phyloP scores from a whole-genome alignment of 1,140 invertebrate species.

The Lepidotrigona ventralis region DNA sequence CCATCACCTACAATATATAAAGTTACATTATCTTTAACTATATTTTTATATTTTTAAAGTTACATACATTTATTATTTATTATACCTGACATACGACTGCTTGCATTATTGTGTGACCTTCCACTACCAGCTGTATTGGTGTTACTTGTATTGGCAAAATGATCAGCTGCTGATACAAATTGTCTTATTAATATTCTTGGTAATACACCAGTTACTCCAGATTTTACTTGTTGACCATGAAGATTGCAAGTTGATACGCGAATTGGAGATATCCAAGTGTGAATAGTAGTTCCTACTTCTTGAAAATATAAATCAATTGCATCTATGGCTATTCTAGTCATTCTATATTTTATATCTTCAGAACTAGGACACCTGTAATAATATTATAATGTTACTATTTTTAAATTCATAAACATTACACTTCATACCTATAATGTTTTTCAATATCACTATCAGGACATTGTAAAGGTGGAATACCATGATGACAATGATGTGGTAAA shows the following conservation, averaged over 20 bases:
- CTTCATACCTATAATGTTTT: conserved; percentile 82
- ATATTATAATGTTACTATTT: not conserved
- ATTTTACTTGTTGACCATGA: conserved; percentile 93
- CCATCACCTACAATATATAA: conserved; percentile 72
- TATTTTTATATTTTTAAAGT: not conserved
- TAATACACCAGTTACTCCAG: conserved; percentile 93
- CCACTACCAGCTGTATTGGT: conserved; percentile 83
- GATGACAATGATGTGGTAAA: conserved; percentile 90
- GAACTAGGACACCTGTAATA: conserved; percentile 86
- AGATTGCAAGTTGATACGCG: conserved; percentile 95
- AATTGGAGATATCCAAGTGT: conserved; percentile 93
- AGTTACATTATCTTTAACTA: not conserved
- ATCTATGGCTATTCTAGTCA: conserved; percentile 95
- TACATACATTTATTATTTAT: not conserved
- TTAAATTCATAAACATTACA: not conserved
- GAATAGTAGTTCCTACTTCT: conserved; percentile 92
- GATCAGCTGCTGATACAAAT: conserved; percentile 82
- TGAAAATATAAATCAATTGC: conserved; percentile 94
- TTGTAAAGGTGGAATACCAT: conserved; percentile 88
- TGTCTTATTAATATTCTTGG: conserved; percentile 89
- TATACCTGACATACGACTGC: conserved; percentile 73
- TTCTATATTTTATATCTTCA: conserved; percentile 96
- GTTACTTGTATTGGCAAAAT: conserved; percentile 78
- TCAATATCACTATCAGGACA: conserved; percentile 88
- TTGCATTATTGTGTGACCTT: conserved; percentile 77